Evolutionary conservation across 2,888 invertebrate species (phyloP), one percentile per base, ranked within the genome.

Genomic region (Luperina nickerlii): DNA sequence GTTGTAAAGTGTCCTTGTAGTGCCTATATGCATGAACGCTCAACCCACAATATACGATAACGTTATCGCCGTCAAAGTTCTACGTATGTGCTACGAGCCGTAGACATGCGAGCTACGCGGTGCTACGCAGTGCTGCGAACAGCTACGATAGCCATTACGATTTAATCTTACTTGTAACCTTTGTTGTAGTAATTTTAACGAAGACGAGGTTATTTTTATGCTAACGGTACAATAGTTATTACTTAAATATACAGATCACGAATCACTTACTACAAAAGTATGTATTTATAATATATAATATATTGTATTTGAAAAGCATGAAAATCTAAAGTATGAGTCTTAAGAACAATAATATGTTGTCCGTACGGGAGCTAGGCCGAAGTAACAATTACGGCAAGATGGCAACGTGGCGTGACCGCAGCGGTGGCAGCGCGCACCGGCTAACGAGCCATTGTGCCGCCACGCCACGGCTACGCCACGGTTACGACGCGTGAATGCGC

Each of bases 361-460:
- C 32, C 54, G 6, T 51, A 2, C 60, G 20, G 11, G 20, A 67
- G 24, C 15, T 32, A 63, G 54, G 24, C 57, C 20, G 9, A 24
- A 45, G 63, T 65, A 32, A 83, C 84, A 65, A 71, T 70, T 69
- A 73, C n/a, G 6, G 24, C n/a, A 62, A 60, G 75, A 48, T 8
- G 69, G 67, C 63, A 67, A 48, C 42, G 70, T 27, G n/a, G 73
- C 62, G 57, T 74, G 69, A 74, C 82, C 78, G 68, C 78, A 74
- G 70, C 18, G 48, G 81, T 66, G 78, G 42, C 78, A 71, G 76
- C 73, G 78, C 38, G 72, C 71, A 86, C 84, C 83, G 83, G 79
- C 84, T 87, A 87, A 85, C 84, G 84, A 85, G 74, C 65, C 54
- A 85, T 85, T 85, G 87, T 85, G 70, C 51, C 32, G 48, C 48